Percentiles rank a stretch among this genome's conserved stretches.
phyloP scores from a whole-genome alignment of 2,888 invertebrate genomes.

The Hydroisotoma schaefferi region DNA sequence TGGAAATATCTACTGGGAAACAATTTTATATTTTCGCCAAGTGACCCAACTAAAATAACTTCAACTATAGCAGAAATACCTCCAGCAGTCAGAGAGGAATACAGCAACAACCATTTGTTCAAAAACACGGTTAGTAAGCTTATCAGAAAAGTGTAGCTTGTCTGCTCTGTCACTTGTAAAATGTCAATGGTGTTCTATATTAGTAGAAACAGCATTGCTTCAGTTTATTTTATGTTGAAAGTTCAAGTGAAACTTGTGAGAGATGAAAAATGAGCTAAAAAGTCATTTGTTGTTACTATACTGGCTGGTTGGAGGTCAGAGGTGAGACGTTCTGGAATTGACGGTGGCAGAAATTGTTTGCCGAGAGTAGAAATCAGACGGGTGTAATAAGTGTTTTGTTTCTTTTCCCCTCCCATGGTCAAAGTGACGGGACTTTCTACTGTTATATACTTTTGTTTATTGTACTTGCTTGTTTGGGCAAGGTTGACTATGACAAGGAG shows the following conservation, averaged over 20 bases:
- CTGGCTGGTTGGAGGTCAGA: not conserved
- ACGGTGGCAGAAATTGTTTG: constrained; percentile 6
- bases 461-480: too few relatives aligned
- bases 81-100: too few relatives aligned
- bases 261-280: not conserved
- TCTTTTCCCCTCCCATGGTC: not conserved
- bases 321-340: constrained; percentile 3
- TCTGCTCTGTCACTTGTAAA: not conserved
- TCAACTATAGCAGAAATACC: too few relatives aligned
- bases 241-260: not conserved
- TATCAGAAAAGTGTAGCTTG: too few relatives aligned
- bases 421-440: too few relatives aligned
- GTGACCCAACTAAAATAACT: too few relatives aligned
- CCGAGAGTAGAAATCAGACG: constrained; percentile 4
- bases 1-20: too few relatives aligned
- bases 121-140: too few relatives aligned
- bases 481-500: too few relatives aligned
- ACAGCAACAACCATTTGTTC: too few relatives aligned
- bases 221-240: not conserved
- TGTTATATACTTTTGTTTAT: too few relatives aligned
- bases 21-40: too few relatives aligned
- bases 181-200: not conserved
- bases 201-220: not conserved
- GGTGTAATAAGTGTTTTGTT: constrained; percentile 11
- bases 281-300: not conserved